Evolutionary conservation across 2,113 vertebrate species (phyloP).

Genomic region (Pelvicachromis taeniatus): DNA sequence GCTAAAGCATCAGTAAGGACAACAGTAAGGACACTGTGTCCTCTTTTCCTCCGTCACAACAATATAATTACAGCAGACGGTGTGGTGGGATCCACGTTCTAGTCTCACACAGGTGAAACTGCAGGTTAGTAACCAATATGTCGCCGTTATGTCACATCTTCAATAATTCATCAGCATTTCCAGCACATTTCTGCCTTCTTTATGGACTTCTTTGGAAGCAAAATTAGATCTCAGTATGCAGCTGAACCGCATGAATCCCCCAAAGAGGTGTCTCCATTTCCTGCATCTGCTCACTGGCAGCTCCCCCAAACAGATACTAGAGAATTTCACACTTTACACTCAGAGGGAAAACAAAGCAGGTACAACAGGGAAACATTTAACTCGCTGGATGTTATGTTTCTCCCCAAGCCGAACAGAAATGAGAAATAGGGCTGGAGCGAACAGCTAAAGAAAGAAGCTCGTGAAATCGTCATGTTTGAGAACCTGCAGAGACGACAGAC

Average conservation of each 20-base stretch:
- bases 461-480: not conserved
- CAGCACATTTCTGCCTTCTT: not conserved
- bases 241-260: conserved; percentile 29
- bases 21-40: not conserved
- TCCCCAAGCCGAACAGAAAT: not conserved
- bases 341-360: not conserved
- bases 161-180: conserved; percentile 29
- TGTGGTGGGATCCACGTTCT: not conserved
- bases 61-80: not conserved
- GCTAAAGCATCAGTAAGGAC: not conserved
- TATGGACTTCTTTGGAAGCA: not conserved
- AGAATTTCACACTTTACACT: not conserved
- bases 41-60: not conserved
- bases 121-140: not conserved
- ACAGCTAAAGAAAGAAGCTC: not conserved
- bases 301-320: not conserved
- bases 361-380: not conserved
- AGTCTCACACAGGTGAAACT: not conserved
- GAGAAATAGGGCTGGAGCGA: accelerated
- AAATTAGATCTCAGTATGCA: not conserved
- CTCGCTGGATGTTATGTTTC: not conserved
- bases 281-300: conserved; percentile 26
- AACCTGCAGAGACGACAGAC: not conserved
- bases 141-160: not conserved
- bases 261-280: conserved; percentile 22